Conservation (phyloP, 1,140 invertebrate genomes). For the Drosophila pruinosa region DNA sequence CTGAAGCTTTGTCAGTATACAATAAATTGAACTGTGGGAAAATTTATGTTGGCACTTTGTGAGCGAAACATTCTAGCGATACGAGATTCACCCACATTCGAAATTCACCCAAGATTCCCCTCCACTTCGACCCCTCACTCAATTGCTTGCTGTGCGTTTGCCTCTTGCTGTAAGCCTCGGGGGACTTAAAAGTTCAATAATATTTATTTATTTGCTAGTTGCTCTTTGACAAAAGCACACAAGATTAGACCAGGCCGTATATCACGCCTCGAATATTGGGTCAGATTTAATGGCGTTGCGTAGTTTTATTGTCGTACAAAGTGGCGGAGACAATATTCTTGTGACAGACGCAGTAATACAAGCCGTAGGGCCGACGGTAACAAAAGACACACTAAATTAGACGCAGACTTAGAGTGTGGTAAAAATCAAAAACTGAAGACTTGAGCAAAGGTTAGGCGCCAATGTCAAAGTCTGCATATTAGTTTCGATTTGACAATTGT, state of each 20-base stretch:
- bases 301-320: slow-evolving; percentile 49
- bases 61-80: slow-evolving; percentile 29
- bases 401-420: slow-evolving; percentile 11
- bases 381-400: slow-evolving; percentile 54
- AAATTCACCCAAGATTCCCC: not conserved
- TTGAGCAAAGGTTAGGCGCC: slow-evolving; percentile 65
- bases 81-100: not conserved
- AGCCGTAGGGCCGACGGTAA: not conserved
- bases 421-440: slow-evolving; percentile 38
- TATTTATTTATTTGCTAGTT: slow-evolving; percentile 80
- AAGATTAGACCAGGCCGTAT: slow-evolving; percentile 66
- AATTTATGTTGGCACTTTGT: slow-evolving; percentile 78
- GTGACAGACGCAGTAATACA: too few relatives aligned
- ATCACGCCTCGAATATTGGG: slow-evolving; percentile 65
- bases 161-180: slow-evolving; percentile 40
- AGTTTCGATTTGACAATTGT: slow-evolving; percentile 59
- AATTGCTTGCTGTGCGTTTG: slow-evolving; percentile 54
- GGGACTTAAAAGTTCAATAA: slow-evolving; percentile 80
- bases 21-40: slow-evolving; percentile 77
- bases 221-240: slow-evolving; percentile 75
- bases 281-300: slow-evolving; percentile 56
- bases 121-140: slow-evolving; percentile 1
- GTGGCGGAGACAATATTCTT: slow-evolving; percentile 22
- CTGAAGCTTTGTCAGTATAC: slow-evolving; percentile 76
- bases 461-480: slow-evolving; percentile 44